Base-by-base conservation (phyloP, 2,888 invertebrate species). In the Drosophila testacea region DNA sequence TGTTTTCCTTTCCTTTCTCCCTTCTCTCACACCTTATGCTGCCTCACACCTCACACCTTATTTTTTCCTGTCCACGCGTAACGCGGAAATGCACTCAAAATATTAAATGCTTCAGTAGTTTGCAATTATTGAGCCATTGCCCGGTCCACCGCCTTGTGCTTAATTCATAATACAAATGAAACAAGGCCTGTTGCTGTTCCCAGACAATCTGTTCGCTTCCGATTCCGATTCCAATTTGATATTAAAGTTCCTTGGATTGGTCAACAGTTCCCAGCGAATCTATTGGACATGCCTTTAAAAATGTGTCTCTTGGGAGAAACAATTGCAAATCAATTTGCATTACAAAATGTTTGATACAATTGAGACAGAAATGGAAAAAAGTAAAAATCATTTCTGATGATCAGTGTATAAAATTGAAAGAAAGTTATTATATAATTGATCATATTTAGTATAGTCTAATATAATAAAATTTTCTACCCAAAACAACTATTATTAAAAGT, bases 61-160 rank as follows among this genome's bases (percentile, higher is more conserved):
- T 48, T 27, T 6, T 36, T 7, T 7, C 46, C 42, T 41, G 30
- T n/a, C 41, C n/a, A 30, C 69, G 64, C 65, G 74, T 65, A 68
- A 90, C 90, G 87, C 86, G 82, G 79, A 89, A 86, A 83, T 87
- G 81, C 90, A 90, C 90, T 90, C 90, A 90, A 90, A 88, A 90
- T 88, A 90, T 91, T 91, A 89, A 90, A 90, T 88, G 91, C 88
- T 80, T 87, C 87, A 83, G 87, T 73, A 81, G 87, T 73, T 84
- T 79, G 85, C 87, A 84, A 84, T 87, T 84, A 87, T 87, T 87
- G 74, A 64, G 65, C 68, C 47, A 34, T 32, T 13, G 5, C n/a
- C 34, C 42, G 22, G 46, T 47, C 46, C 52, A 52, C 22, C 50
- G 72, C 61, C 86, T 82, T 76, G 48, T 72, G 83, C 85, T 89